Evolutionary conservation across 1,140 invertebrate genomes (phyloP).

Genomic region (Lasioglossum albipes): DNA sequence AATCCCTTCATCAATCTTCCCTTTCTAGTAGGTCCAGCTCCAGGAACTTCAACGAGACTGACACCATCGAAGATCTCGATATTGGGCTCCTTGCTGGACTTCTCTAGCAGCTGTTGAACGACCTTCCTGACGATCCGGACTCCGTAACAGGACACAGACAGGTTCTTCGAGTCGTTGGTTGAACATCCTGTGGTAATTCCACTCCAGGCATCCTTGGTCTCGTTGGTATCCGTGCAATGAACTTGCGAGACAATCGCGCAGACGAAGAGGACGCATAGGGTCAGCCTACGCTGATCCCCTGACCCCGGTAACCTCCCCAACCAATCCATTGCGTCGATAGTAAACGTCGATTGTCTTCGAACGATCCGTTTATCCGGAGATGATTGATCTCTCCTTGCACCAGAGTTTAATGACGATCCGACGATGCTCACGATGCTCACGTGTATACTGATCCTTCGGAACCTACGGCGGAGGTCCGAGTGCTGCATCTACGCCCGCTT

Average conservation of each 20-base stretch:
- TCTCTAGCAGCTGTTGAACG: slow-evolving; percentile 77
- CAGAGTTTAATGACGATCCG: too few species aligned
- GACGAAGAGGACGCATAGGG: slow-evolving; percentile 29
- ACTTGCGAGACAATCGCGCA: slow-evolving; percentile 9
- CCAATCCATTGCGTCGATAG: slow-evolving; percentile 25
- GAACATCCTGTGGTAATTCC: slow-evolving; percentile 70
- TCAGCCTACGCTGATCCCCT: slow-evolving; percentile 1
- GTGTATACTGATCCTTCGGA: slow-evolving; percentile 41
- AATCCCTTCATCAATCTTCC: slow-evolving; percentile 79
- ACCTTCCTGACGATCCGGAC: slow-evolving; percentile 78
- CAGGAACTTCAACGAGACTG: slow-evolving; percentile 79
- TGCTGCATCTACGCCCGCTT: slow-evolving; percentile 52
- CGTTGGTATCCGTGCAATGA: slow-evolving; percentile 4
- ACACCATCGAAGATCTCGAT: slow-evolving; percentile 84
- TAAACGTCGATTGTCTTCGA: neutral
- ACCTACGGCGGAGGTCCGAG: slow-evolving; percentile 67
- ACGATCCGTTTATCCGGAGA: too few species aligned
- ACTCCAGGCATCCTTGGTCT: slow-evolving; percentile 60
- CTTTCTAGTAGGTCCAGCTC: slow-evolving; percentile 68
- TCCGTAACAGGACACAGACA: slow-evolving; percentile 79
- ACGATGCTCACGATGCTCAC: too few species aligned
- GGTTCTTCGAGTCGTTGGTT: slow-evolving; percentile 69
- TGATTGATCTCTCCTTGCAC: too few species aligned
- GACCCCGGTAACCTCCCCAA: neutral
- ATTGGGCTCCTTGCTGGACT: slow-evolving; percentile 69